These are phyloP conservation scores for Benthochromis sp. DNA, from an alignment of 2,113 vertebrate species.

Conservation along the genomic window DNA sequence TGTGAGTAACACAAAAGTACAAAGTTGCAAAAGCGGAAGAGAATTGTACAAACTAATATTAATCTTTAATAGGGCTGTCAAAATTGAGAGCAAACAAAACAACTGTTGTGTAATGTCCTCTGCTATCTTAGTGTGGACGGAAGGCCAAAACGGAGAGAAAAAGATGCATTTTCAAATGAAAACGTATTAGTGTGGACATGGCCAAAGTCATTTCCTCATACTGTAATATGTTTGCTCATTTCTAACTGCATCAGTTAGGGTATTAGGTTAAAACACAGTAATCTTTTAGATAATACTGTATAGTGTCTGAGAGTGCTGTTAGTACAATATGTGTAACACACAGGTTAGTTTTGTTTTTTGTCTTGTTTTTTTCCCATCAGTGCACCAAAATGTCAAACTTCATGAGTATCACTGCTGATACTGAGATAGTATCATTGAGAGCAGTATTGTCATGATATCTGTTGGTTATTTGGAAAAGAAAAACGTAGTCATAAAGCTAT, in stretches of 20 bases:
- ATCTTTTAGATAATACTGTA: neutral
- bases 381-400: neutral
- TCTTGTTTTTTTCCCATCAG: neutral
- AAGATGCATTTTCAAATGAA: neutral
- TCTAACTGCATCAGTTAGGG: neutral
- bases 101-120: neutral
- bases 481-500: rapidly evolving
- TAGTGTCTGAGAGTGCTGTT: neutral
- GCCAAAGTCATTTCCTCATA: neutral
- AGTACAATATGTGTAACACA: neutral
- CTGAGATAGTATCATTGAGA: neutral
- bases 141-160: neutral
- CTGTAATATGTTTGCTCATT: neutral
- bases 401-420: neutral
- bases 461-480: neutral
- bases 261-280: neutral
- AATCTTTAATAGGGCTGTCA: neutral
- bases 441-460: neutral
- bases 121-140: neutral
- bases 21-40: neutral
- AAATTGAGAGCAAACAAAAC: neutral
- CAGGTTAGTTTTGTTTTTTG: neutral
- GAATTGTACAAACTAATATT: neutral
- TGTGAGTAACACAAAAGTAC: neutral
- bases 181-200: neutral